phyloP scores from a whole-genome alignment of 2,888 invertebrate genomes.

The Thereva unica region DNA sequence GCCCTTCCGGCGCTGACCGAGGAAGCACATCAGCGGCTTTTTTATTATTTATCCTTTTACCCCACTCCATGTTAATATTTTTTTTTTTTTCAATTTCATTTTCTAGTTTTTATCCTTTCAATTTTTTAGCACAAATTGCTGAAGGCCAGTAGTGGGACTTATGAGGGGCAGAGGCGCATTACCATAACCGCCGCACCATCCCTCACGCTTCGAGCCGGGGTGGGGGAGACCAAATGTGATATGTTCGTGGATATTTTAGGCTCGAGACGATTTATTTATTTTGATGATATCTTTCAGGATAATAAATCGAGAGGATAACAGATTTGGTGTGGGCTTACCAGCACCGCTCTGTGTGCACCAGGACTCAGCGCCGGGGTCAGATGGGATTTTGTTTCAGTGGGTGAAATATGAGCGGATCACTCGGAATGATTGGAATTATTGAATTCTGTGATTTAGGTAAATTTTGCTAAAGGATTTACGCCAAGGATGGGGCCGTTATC shows the following conservation, averaged over 20 bases:
- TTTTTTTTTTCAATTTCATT: no score
- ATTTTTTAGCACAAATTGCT: conserved; percentile 30
- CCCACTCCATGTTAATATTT: no score
- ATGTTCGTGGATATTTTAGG: conserved; percentile 36
- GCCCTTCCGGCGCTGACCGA: conserved; percentile 7
- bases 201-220: conserved; percentile 10
- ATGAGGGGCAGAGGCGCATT: conserved; percentile 9
- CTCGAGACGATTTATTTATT: conserved; percentile 45
- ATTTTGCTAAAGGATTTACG: neutral
- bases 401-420: conserved; percentile 35
- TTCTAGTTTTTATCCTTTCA: no score
- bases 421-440: conserved; percentile 35
- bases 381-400: conserved; percentile 26
- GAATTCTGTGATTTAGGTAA: conserved; percentile 28
- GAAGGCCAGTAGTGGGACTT: conserved; percentile 9
- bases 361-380: conserved; percentile 24
- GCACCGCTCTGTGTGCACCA: conserved; percentile 14
- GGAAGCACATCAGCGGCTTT: conserved; percentile 17
- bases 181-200: conserved; percentile 1
- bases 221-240: conserved; percentile 20
- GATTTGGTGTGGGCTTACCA: conserved; percentile 33
- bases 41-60: no score
- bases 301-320: conserved; percentile 45
- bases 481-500: no score
- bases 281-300: conserved; percentile 46